Base-by-base conservation (phyloP, 2,888 invertebrate genomes). In the Ommatoiulus sabulosus region DNA sequence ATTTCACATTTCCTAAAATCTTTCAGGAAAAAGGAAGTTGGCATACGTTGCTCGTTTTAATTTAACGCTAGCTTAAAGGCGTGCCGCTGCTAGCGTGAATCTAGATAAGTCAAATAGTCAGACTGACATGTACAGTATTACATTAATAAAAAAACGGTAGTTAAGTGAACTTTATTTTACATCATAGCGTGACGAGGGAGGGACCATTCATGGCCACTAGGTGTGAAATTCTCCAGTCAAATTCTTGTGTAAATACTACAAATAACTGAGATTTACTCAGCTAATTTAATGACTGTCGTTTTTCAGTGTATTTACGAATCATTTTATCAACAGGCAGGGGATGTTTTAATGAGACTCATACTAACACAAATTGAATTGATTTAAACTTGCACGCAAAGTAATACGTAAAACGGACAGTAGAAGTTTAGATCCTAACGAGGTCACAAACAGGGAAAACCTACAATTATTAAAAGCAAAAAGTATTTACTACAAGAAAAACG, bases 211-310 rank as follows among this genome's bases (percentile, higher is more conserved):
- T 80, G 80, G 35, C 3, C 80, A 80, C 10, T 15, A 80, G 80
- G 80, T 80, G 80, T 35, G 80, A 35, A 80, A 80, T 35, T 4
- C 15, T 35, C 80, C 15, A 80, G 35, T 80, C 80, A 35, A 15
- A 80, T 80, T 35, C 35, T 80, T 8, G 80, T 80, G 80, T 80
- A 80, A 80, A 80, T 80, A 80, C 35, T 35, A 35, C 35, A 80
- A 80, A 80, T 80, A 80, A 80, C 35, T 80, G 35, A n/a, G 80
- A 80, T 80, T 80, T 80, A 80, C 80, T 80, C 80, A 80, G 15
- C 80, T 35, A 35, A 35, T 35, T 35, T 80, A 80, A 80, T 80
- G 80, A 80, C 80, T 35, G 12, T 80, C 80, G 12, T 80, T 80
- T 80, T 80, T 7, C 80, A 35, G 35, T 3, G 35, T 17, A 52